phyloP scores from a whole-genome alignment of 2,797 vertebrate genomes.

The Gymnoscopelus braueri region DNA sequence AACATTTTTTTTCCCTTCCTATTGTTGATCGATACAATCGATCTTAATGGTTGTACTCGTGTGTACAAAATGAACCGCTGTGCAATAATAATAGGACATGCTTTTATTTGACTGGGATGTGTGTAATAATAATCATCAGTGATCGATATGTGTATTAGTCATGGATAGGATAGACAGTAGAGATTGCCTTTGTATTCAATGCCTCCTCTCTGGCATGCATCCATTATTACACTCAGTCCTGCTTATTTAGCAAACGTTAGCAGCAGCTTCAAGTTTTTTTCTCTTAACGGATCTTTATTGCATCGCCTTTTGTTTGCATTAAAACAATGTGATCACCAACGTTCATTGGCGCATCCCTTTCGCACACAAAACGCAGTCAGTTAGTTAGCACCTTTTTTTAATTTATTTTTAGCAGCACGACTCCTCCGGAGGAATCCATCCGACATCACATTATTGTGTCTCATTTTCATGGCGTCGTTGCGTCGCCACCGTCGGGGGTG shows the following conservation, averaged over 20 bases:
- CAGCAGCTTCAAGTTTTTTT: constrained; percentile 31
- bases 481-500: constrained; percentile 7
- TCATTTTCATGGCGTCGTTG: constrained; percentile 69
- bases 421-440: constrained; percentile 54
- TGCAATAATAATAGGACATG: neutral
- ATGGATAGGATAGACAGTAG: constrained; percentile 42
- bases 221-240: constrained; percentile 73
- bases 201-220: constrained; percentile 78
- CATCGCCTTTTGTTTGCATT: too few species aligned
- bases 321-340: too few species aligned
- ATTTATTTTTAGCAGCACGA: constrained; percentile 55
- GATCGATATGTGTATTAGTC: constrained; percentile 33
- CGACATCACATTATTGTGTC: constrained; percentile 70
- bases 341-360: too few species aligned
- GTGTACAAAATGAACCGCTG: neutral
- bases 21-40: too few species aligned
- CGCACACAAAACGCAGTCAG: too few species aligned
- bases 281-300: too few species aligned
- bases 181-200: constrained; percentile 75
- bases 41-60: too few species aligned
- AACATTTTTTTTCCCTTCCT: constrained; percentile 68
- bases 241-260: constrained; percentile 73
- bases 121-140: constrained; percentile 27
- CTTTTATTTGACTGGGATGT: constrained; percentile 17
- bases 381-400: neutral